A percentile compares a stretch with the other conserved stretches of the same genome.
These are phyloP conservation scores for Forficula auricularia DNA, from an alignment of 1,140 invertebrate species.

Conservation along the genomic window DNA sequence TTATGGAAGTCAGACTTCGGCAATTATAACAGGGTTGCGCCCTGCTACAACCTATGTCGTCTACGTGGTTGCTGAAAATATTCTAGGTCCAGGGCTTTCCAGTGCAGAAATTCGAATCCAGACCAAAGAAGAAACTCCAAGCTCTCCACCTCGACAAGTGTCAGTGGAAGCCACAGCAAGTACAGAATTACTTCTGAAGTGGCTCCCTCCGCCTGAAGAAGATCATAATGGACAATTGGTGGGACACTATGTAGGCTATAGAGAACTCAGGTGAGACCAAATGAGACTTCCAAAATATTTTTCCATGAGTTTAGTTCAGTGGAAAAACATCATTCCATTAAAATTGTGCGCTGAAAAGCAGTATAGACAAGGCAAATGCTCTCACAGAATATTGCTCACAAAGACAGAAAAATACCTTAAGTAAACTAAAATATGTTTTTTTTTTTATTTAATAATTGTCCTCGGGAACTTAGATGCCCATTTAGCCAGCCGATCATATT, in stretches of 20 bases:
- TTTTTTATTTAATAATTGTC: no score
- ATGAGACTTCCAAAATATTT: background rate
- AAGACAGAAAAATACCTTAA: no score
- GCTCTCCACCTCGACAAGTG: slow-evolving; percentile 29
- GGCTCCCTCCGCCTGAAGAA: slow-evolving; percentile 28
- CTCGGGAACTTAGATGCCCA: no score
- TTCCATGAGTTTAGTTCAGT: no score
- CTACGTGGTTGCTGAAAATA: slow-evolving; percentile 29
- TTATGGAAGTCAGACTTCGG: slow-evolving; percentile 15
- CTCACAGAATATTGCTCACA: no score
- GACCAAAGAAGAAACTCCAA: slow-evolving; percentile 32
- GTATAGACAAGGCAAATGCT: no score
- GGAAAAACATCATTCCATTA: no score
- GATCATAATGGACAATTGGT: slow-evolving; percentile 30
- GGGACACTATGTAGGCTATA: slow-evolving; percentile 36
- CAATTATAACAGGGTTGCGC: slow-evolving; percentile 22
- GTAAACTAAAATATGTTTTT: no score
- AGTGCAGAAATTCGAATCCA: slow-evolving; percentile 19
- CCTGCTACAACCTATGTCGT: slow-evolving; percentile 31
- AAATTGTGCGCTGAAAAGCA: no score
- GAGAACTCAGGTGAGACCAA: slow-evolving; percentile 14
- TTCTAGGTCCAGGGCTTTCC: slow-evolving; percentile 26
- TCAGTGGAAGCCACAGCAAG: slow-evolving; percentile 29
- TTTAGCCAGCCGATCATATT: no score
- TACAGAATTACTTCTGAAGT: slow-evolving; percentile 28